Conservation (phyloP, 2,113 vertebrate genomes). For the Dipodomys stephensi region DNA sequence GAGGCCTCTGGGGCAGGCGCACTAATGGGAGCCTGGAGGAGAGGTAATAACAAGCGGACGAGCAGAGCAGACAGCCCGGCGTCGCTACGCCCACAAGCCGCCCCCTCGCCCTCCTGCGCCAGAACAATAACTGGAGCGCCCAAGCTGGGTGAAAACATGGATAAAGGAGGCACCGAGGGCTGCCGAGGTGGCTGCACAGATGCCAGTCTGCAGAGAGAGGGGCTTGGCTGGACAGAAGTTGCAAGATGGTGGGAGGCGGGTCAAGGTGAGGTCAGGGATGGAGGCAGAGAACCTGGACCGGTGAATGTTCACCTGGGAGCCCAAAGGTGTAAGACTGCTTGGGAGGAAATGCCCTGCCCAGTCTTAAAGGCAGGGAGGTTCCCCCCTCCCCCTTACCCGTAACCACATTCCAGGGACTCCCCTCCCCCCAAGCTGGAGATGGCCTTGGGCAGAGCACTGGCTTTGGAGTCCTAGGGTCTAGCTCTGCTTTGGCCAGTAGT, state of each 20-base stretch:
- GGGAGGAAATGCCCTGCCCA: not conserved
- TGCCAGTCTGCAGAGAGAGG: not conserved
- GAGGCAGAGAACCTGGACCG: not conserved
- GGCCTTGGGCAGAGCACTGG: not conserved
- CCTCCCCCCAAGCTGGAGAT: not conserved
- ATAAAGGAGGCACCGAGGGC: not conserved
- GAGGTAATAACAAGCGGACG: conserved; percentile 78
- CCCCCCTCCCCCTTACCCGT: rapidly evolving
- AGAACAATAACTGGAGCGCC: conserved; percentile 71
- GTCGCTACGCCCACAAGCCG: conserved; percentile 78
- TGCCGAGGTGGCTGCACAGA: not conserved
- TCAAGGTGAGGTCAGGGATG: not conserved
- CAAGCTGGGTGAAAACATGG: conserved; percentile 42
- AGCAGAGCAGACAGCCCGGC: conserved; percentile 78
- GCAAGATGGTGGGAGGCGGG: not conserved
- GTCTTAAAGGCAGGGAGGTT: not conserved
- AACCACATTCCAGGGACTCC: too few relatives aligned
- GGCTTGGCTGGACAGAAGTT: not conserved
- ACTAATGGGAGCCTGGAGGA: conserved; percentile 81
- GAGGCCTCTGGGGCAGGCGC: conserved; percentile 78
- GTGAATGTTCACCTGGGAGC: not conserved
- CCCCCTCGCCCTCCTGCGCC: conserved; percentile 78
- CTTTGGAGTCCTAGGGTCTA: not conserved
- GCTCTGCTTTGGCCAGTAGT: not conserved
- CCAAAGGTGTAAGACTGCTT: not conserved